Base-by-base conservation (phyloP, 2,888 invertebrate genomes). In the Ceratothoa steindachneri region DNA sequence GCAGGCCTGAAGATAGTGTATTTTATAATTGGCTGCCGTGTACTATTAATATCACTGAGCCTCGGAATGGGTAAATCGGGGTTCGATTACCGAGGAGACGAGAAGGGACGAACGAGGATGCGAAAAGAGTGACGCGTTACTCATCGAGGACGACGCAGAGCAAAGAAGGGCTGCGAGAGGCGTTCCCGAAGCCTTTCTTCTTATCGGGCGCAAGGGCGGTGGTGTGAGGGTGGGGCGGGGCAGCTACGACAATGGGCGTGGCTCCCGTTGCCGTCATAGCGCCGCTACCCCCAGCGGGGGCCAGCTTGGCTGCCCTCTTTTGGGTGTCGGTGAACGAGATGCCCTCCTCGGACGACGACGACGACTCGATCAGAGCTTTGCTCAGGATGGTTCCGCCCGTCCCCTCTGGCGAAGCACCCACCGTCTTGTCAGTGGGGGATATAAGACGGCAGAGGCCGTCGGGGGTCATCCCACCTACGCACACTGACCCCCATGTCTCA, bases 101-200 rank as follows among this genome's bases (percentile, higher is more conserved):
- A n/a, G n/a, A n/a, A n/a, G n/a, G n/a, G n/a, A n/a, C n/a, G n/a
- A n/a, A n/a, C n/a, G n/a, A n/a, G n/a, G n/a, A n/a, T n/a, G n/a
- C n/a, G n/a, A n/a, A n/a, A n/a, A n/a, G n/a, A n/a, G n/a, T n/a
- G n/a, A n/a, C n/a, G 5, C 41, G 15, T 76, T 73, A 76, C 28
- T 76, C 76, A 60, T 76, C 76, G 27, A 76, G 73, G 27, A 76
- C 76, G 67, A 76, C 76, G 73, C 76, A 76, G 64, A 76, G 67
- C 52, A 76, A 68, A 60, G 75, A 75, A 28, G 75, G 72, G 72
- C 72, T 75, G 5, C 41, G 41, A 15, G 41, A 41, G 15, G 5
- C 19, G 24, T 55, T 55, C 7, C 15, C 15, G 24, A 22, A 60
- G 24, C 19, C 52, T 24, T 60, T 60, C 24, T 60, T 60, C 60